Evolutionary conservation across 2,797 vertebrate species (phyloP), one percentile per base, ranked within the genome.

Genomic region (Oryzias dopingdopingensis): DNA sequence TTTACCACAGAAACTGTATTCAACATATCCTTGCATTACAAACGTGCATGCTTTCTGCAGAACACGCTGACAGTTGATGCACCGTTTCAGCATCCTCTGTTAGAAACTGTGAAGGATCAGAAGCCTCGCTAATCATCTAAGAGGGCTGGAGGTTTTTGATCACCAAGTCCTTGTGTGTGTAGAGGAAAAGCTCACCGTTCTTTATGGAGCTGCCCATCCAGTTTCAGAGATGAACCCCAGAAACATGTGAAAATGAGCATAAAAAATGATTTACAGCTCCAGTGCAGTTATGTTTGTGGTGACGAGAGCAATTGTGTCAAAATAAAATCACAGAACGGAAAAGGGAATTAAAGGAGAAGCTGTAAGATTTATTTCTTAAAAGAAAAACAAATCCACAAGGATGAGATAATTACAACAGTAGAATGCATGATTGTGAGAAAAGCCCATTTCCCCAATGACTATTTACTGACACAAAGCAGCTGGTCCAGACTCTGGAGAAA

Each of bases 401-500:
- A 77, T 70, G 72, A 67, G 58, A 72, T 86, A 79, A 88, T 86
- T 78, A 82, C 65, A 66, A 49, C 20, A 50, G 76, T 67, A 70
- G 65, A 77, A 78, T 81, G 65, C 76, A 77, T 80, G 77, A 62
- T 65, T 83, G 66, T 62, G 79, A 83, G 78, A 78, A 77, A 81
- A 79, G 56, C 42, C 51, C 57, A 77, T 65, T 59, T 86, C 85
- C 74, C 78, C 40, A 0, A 66, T 57, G 80, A 73, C 72, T 79
- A 66, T 75, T 89, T 81, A 73, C 60, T 78, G 79, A 76, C 67
- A 78, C 74, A 76, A 84, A 74, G 83, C 82, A 87, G 86, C 84
- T 87, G 84, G 77, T 74, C 69, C 64, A 67, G 81, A 55, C 82
- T 81, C 79, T 59, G 52, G 77, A 84, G 83, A 82, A 82, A 87